phyloP scores from a whole-genome alignment of 2,797 vertebrate genomes.

The Hyperoplus immaculatus region DNA sequence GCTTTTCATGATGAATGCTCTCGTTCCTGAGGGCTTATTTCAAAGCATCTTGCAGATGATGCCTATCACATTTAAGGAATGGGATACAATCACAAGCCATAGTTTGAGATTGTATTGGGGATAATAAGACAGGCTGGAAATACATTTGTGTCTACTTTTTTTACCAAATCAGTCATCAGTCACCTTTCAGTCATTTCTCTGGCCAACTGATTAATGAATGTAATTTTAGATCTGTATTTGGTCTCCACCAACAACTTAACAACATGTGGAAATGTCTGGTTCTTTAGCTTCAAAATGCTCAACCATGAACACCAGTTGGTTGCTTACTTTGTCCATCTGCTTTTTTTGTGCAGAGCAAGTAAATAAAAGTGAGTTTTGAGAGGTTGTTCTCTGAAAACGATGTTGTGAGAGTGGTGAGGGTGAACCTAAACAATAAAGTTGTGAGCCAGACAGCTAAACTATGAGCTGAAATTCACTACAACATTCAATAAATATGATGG shows the following conservation, averaged over 20 bases:
- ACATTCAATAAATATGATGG: no score
- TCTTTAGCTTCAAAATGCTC: background rate
- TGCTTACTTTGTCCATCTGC: no score
- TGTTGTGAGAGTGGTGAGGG: background rate
- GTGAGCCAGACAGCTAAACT: no score
- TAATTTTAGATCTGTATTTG: background rate
- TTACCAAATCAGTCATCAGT: no score
- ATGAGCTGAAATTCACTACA: background rate
- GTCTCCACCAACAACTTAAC: no score
- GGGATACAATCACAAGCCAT: slow-evolving; percentile 14
- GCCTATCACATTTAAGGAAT: slow-evolving; percentile 2
- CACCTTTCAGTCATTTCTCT: background rate
- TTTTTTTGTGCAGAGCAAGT: no score
- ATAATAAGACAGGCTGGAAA: background rate
- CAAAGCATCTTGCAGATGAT: slow-evolving; percentile 35
- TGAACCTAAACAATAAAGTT: background rate
- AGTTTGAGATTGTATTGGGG: slow-evolving; percentile 14
- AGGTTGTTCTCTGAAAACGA: background rate
- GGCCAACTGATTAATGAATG: background rate
- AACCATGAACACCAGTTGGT: background rate
- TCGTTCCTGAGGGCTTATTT: slow-evolving; percentile 40
- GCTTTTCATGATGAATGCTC: slow-evolving; percentile 40
- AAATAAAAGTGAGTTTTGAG: background rate
- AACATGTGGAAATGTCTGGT: background rate
- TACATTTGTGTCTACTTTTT: slow-evolving; percentile 4